Percentiles rank a stretch among this genome's conserved stretches.
These are phyloP conservation scores for Sphaerolaimus hirsutus DNA, from an alignment of 2,888 invertebrate genomes.

Conservation along the genomic window DNA sequence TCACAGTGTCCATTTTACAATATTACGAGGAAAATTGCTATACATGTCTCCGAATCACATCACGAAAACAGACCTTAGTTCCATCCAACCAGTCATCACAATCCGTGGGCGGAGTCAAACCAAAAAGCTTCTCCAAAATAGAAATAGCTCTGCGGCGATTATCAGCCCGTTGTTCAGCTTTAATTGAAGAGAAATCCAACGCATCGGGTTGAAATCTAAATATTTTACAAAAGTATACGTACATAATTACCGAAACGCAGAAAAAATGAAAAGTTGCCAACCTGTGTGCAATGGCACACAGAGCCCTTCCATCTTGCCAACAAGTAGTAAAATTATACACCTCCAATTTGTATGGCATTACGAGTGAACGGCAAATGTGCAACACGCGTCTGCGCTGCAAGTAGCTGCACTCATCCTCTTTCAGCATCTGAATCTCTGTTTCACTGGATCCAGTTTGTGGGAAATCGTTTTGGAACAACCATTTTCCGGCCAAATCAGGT, in stretches of 20 bases:
- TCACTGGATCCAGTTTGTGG: background rate
- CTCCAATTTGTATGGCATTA: conserved; percentile 36
- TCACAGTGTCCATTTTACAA: too few species aligned
- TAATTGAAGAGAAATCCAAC: background rate
- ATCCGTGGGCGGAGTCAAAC: conserved; percentile 5
- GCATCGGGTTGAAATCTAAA: too few species aligned
- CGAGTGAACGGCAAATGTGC: conserved; percentile 48
- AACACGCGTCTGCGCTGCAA: conserved; percentile 1
- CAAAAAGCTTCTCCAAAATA: conserved; percentile 6
- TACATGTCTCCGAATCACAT: too few species aligned
- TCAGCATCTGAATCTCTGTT: background rate
- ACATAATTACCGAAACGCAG: too few species aligned
- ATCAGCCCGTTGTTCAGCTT: background rate
- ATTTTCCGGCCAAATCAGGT: background rate
- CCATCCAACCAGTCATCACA: background rate
- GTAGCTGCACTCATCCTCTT: background rate
- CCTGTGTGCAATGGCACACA: conserved; percentile 11
- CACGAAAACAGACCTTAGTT: too few species aligned
- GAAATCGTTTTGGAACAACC: background rate
- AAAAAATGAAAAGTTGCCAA: too few species aligned
- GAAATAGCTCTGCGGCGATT: conserved; percentile 6
- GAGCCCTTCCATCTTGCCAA: conserved; percentile 12
- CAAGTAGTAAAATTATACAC: conserved; percentile 43
- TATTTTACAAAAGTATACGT: too few species aligned
- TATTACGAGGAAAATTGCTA: too few species aligned